phyloP scores from a whole-genome alignment of 1,140 invertebrate genomes.

The Antheraea mylitta region DNA sequence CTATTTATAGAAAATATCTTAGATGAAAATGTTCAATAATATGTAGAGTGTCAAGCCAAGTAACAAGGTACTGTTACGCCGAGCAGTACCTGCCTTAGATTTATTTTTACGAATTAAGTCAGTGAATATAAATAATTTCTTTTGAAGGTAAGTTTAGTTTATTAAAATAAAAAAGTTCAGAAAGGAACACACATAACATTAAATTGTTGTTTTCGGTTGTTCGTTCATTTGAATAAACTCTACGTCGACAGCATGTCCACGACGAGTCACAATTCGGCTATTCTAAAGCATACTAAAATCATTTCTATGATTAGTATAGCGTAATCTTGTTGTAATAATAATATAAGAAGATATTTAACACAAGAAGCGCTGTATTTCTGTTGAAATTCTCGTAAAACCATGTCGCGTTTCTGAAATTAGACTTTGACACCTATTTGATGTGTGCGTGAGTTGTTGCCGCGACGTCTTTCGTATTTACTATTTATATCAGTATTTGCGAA shows the following conservation, averaged over 20 bases:
- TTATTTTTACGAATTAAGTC: background rate
- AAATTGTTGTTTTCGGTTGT: too few relatives aligned
- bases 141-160: conserved; percentile 4
- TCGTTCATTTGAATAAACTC: too few relatives aligned
- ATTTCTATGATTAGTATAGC: too few relatives aligned
- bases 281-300: too few relatives aligned
- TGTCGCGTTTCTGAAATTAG: conserved; percentile 47
- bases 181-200: background rate
- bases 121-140: background rate
- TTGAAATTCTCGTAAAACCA: conserved; percentile 32
- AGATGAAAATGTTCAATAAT: too few relatives aligned
- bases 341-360: background rate
- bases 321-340: background rate
- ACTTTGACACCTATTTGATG: conserved; percentile 61
- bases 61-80: conserved; percentile 8
- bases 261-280: too few relatives aligned
- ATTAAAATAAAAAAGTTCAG: background rate
- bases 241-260: conserved; percentile 24
- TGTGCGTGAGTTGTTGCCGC: conserved; percentile 43
- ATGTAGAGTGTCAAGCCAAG: too few relatives aligned
- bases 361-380: background rate
- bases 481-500: conserved; percentile 37
- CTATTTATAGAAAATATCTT: too few relatives aligned
- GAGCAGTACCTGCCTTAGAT: conserved; percentile 2
- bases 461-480: conserved; percentile 36